Percentiles rank a stretch among this genome's conserved stretches.
Conservation (phyloP, 1,140 invertebrate genomes). For the Riptortus pedestris region DNA sequence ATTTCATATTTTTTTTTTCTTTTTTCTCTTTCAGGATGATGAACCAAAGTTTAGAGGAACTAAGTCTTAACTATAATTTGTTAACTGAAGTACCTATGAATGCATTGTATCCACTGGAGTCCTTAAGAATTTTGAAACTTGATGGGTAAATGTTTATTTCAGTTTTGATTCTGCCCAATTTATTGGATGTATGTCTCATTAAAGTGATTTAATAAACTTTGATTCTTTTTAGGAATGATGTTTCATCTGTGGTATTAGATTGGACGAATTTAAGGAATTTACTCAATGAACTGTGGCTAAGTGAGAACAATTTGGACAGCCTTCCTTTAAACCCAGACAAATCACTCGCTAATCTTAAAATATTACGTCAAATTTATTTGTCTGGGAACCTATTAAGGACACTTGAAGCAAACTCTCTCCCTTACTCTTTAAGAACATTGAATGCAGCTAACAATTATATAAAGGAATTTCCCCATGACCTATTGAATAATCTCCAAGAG, state of each 20-base stretch:
- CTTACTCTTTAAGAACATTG: conserved; percentile 54
- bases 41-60: neutral
- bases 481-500: conserved; percentile 15
- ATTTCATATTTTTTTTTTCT: too few relatives aligned
- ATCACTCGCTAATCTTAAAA: conserved; percentile 46
- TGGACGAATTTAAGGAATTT: conserved; percentile 65
- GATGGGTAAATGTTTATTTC: neutral
- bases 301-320: conserved; percentile 64
- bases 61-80: neutral
- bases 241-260: conserved; percentile 49
- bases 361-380: conserved; percentile 59
- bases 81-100: conserved; percentile 3
- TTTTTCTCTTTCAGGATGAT: conserved; percentile 4
- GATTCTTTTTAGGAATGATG: conserved; percentile 48
- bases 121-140: neutral
- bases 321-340: conserved; percentile 35
- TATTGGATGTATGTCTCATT: neutral
- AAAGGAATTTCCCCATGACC: conserved; percentile 45
- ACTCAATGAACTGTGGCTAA: conserved; percentile 63
- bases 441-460: conserved; percentile 65
- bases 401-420: conserved; percentile 47
- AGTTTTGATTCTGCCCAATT: neutral
- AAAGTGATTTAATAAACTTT: neutral
- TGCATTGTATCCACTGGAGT: neutral
- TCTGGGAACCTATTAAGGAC: conserved; percentile 58